These are phyloP conservation scores for Lepisosteus osseus DNA, from an alignment of 2,113 vertebrate species.

Conservation along the genomic window DNA sequence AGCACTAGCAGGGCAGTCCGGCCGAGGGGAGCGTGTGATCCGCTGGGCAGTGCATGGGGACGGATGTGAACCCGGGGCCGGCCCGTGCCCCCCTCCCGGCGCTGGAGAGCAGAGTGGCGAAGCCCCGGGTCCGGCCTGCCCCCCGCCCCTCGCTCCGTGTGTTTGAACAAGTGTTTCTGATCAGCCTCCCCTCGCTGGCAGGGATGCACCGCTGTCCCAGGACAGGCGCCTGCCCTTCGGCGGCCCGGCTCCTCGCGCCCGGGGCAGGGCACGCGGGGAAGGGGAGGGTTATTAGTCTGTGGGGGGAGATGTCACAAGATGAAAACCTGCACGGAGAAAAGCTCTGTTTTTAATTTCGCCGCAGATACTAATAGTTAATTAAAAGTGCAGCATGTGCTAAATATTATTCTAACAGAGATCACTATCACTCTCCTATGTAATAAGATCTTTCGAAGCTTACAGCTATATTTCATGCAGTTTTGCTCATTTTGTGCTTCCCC, in stretches of 20 bases:
- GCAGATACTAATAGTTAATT: slow-evolving; percentile 78
- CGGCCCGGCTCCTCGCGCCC: background rate
- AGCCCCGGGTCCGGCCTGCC: background rate
- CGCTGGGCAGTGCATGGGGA: too few species aligned
- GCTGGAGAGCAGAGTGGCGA: too few species aligned
- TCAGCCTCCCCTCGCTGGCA: slow-evolving; percentile 35
- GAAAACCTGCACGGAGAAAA: slow-evolving; percentile 39
- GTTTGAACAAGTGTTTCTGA: slow-evolving; percentile 74
- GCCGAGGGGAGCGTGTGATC: too few species aligned
- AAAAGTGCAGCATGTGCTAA: slow-evolving; percentile 93
- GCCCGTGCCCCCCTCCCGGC: too few species aligned
- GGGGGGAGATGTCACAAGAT: slow-evolving; percentile 28
- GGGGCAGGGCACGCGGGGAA: background rate
- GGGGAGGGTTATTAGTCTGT: background rate
- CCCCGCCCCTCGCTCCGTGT: slow-evolving; percentile 33
- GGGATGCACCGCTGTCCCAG: slow-evolving; percentile 36
- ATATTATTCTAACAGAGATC: slow-evolving; percentile 93
- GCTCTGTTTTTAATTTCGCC: slow-evolving; percentile 60
- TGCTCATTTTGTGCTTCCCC: slow-evolving; percentile 38
- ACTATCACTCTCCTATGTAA: slow-evolving; percentile 84
- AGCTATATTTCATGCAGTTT: slow-evolving; percentile 87
- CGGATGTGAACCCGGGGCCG: too few species aligned
- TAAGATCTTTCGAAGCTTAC: slow-evolving; percentile 79
- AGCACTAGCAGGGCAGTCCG: too few species aligned
- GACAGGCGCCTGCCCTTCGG: slow-evolving; percentile 17